Base-by-base conservation (phyloP, 2,888 invertebrate genomes). In the Cheilosia impressa region DNA sequence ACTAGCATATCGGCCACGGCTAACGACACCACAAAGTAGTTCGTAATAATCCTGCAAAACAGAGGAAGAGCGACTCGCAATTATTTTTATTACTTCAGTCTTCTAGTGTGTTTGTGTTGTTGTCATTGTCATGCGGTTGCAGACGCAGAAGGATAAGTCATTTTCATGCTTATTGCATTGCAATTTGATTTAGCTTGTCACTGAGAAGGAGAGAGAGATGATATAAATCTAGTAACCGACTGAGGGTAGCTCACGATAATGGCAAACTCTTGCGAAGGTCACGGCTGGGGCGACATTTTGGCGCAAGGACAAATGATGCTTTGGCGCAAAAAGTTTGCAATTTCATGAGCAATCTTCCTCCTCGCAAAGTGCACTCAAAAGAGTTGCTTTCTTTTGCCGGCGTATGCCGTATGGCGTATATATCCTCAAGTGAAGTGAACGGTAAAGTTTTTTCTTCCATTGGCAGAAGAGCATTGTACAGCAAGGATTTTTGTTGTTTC, bases 1-100 rank as follows among this genome's bases (percentile, higher is more conserved):
- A 98, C 98, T 87, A 98, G 93, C 93, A 98, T 96, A 90, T 98
- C 98, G 47, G 98, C 98, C 89, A 98, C 96, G 1, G 98, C 98
- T 80, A 98, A 93, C 68, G 97, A 98, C 89, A 98, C 98, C 88
- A 98, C 97, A 94, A 98, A 98, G 92, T 97, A 98, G 93, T 98
- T 98, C 65, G 98, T 98, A 90, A 98, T 96, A 87, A 97, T 97
- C 58, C 97, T 92, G 89, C 52, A 88, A 84, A 53, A 69, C 38
- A 69, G 38, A 83, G 27, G 62, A 34, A 13, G 38, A 15, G 10
- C 15, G 43, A 15, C 52, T 43, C 15, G 41, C 57, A 69, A 75
- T 84, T 75, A 75, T 80, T 80, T 71, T 75, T 79, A 69, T 73
- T 24, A 24, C 52, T 47, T 47, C 15, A 27, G 9, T 43, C 22